A percentile compares a stretch with the other conserved stretches of the same genome.
These are phyloP conservation scores for Numenius phaeopus DNA, from an alignment of 2,797 vertebrate genomes.

Conservation along the genomic window DNA sequence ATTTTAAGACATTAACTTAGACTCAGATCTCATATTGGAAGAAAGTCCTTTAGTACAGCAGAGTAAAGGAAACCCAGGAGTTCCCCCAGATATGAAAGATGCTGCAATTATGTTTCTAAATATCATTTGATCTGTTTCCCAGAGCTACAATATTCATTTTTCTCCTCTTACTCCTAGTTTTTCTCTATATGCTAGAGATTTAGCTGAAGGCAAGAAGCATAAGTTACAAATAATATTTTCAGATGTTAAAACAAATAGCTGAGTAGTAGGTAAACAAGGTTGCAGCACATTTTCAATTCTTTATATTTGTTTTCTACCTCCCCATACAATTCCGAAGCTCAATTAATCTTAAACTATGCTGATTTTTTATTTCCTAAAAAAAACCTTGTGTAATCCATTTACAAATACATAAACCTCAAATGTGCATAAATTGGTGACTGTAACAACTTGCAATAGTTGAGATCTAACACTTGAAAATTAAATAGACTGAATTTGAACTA, in stretches of 20 bases:
- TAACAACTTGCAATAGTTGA: not conserved
- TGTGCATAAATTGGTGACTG: not conserved
- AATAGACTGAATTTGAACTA: not conserved
- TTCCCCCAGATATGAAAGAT: not conserved
- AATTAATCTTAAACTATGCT: not conserved
- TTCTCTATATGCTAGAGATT: not conserved
- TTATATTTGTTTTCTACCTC: not conserved
- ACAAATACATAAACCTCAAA: not conserved
- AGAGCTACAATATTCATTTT: not conserved
- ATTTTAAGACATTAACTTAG: not conserved
- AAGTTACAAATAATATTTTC: not conserved
- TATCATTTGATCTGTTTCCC: not conserved
- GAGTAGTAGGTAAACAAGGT: not conserved
- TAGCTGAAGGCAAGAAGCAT: not conserved
- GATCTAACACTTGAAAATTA: not conserved
- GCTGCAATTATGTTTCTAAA: not conserved
- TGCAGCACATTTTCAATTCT: not conserved
- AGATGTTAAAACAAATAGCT: not conserved
- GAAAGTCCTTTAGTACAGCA: not conserved
- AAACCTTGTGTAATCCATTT: not conserved
- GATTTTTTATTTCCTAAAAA: not conserved
- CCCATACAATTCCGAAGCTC: not conserved
- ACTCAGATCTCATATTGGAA: not conserved
- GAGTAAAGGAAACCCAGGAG: not conserved
- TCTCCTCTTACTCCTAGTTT: not conserved